Evolutionary conservation across 2,888 invertebrate genomes (phyloP).

Genomic region (Mylabris sibirica): DNA sequence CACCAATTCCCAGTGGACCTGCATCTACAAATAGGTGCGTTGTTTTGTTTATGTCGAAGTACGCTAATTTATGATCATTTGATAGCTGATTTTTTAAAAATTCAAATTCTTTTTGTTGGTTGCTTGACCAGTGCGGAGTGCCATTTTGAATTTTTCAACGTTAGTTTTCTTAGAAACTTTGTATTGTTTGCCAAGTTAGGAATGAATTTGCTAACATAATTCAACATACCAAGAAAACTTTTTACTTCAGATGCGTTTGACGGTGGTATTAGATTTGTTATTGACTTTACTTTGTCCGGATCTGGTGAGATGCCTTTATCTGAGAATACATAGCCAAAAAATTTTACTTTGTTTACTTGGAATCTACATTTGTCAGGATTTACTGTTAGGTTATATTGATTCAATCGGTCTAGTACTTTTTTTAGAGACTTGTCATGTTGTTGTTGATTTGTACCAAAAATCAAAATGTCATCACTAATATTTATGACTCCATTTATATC

Average conservation of each 20-base stretch:
- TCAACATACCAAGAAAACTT: conserved; percentile 32
- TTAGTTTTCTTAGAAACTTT: conserved; percentile 18
- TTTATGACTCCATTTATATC: conserved; percentile 56
- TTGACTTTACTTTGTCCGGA: conserved; percentile 41
- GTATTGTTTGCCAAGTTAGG: conserved; percentile 28
- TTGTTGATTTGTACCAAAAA: conserved; percentile 15
- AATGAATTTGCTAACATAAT: conserved; percentile 28
- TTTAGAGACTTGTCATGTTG: conserved; percentile 49
- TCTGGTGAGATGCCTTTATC: conserved; percentile 46
- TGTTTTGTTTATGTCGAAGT: conserved; percentile 24
- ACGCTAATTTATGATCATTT: conserved; percentile 18
- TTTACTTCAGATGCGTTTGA: conserved; percentile 20
- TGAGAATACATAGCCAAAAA: conserved; percentile 48
- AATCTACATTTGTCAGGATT: conserved; percentile 51
- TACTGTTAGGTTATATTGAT: conserved; percentile 41
- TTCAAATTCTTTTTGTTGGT: conserved; percentile 19
- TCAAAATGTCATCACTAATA: background rate
- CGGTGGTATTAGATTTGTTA: conserved; percentile 28
- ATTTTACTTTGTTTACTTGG: conserved; percentile 39
- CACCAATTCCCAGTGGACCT: conserved; percentile 28
- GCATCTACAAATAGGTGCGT: conserved; percentile 30
- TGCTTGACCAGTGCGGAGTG: conserved; percentile 61
- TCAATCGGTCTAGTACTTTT: conserved; percentile 42
- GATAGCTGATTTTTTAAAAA: conserved; percentile 17
- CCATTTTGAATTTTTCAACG: conserved; percentile 59